Evolutionary conservation across 2,113 vertebrate species (phyloP).

Genomic region (Dicrurus megarhynchus): DNA sequence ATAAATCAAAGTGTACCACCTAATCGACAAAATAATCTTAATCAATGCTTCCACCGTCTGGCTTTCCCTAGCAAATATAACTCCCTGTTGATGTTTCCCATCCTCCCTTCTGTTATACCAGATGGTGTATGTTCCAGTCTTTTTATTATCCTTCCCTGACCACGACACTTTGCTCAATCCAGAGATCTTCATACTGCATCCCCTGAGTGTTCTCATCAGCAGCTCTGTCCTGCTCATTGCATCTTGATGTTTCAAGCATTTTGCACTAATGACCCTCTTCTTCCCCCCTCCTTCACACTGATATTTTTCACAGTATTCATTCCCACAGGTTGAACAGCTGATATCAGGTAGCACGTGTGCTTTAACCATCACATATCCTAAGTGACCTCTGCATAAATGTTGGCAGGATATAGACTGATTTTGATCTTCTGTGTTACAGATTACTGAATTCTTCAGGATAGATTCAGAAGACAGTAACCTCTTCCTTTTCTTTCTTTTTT

Average conservation of each 20-base stretch:
- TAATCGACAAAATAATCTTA: constrained; percentile 78
- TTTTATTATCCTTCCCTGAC: constrained; percentile 75
- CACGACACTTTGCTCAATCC: constrained; percentile 58
- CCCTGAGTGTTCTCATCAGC: constrained; percentile 24
- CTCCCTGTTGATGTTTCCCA: constrained; percentile 75
- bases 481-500: neutral
- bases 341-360: neutral
- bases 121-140: constrained; percentile 74
- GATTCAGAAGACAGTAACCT: neutral
- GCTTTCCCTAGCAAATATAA: constrained; percentile 74
- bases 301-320: constrained; percentile 20
- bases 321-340: neutral
- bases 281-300: neutral
- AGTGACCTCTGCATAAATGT: neutral
- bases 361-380: neutral
- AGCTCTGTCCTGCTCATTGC: constrained; percentile 16
- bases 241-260: neutral
- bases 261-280: constrained; percentile 14
- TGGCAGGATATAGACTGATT: neutral
- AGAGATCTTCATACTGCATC: constrained; percentile 50
- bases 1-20: constrained; percentile 70
- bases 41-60: constrained; percentile 79
- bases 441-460: neutral
- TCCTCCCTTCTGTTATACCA: constrained; percentile 79
- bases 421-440: neutral